Conservation (phyloP, 2,797 vertebrate genomes). For the Mormyrus proboscirostris region DNA sequence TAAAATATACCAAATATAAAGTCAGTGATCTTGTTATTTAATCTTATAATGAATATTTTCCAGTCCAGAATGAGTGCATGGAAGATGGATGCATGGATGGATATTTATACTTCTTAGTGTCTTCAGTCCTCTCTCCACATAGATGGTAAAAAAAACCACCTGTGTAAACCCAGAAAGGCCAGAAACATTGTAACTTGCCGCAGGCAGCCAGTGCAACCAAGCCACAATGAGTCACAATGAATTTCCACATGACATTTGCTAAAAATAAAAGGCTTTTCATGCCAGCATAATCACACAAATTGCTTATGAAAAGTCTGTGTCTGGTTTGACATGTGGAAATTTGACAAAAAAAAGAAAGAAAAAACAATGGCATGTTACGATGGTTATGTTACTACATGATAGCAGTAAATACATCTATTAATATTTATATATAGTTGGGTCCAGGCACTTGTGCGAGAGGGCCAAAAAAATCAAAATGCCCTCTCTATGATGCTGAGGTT, state of each 20-base stretch:
- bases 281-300: constrained; percentile 21
- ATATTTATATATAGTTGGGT: background rate
- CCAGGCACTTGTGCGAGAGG: background rate
- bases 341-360: background rate
- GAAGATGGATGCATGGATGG: background rate
- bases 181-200: background rate
- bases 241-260: constrained; percentile 48
- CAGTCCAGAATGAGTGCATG: background rate
- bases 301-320: constrained; percentile 12
- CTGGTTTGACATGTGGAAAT: constrained; percentile 17
- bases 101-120: background rate
- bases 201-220: background rate
- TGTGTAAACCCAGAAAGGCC: background rate
- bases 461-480: background rate
- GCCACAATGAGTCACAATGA: constrained; percentile 37
- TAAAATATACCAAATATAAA: background rate
- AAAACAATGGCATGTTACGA: background rate
- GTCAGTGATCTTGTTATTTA: background rate
- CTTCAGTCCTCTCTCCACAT: background rate
- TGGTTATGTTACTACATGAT: background rate
- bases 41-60: background rate
- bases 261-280: constrained; percentile 32
- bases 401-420: background rate
- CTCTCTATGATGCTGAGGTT: background rate
- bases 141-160: background rate